Evolutionary conservation across 2,113 vertebrate species (phyloP).

Genomic region (Abramis brama): DNA sequence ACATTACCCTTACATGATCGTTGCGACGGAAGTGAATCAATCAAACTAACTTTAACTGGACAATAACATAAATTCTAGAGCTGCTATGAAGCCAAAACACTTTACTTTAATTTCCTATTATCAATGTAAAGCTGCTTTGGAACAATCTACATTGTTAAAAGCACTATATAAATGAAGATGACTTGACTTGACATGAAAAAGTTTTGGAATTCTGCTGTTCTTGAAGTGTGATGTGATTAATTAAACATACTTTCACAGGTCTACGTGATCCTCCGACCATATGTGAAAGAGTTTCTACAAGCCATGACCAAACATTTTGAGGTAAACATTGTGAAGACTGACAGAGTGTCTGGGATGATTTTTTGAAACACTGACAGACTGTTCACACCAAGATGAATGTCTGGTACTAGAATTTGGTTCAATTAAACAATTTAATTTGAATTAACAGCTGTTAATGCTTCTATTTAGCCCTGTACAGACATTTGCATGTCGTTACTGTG

Average conservation of each 20-base stretch:
- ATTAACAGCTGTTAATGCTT: too few relatives aligned
- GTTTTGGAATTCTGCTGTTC: not conserved
- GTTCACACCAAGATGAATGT: not conserved
- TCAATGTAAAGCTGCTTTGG: too few relatives aligned
- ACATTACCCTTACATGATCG: too few relatives aligned
- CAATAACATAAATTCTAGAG: too few relatives aligned
- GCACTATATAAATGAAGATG: too few relatives aligned
- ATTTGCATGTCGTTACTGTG: not conserved
- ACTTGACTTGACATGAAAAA: too few relatives aligned
- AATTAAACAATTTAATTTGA: not conserved
- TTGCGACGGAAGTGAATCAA: too few relatives aligned
- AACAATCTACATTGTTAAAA: too few relatives aligned
- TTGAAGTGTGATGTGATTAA: not conserved
- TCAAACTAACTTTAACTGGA: too few relatives aligned
- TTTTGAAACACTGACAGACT: not conserved
- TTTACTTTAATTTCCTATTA: too few relatives aligned
- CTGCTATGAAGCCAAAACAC: too few relatives aligned
- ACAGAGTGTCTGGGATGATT: not conserved
- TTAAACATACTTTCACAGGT: constrained; percentile 67
- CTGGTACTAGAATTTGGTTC: not conserved
- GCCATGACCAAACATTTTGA: constrained; percentile 79
- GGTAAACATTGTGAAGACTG: constrained; percentile 64
- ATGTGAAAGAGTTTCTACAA: constrained; percentile 80
- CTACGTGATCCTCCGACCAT: constrained; percentile 78
- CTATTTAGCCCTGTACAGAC: not conserved